These are phyloP conservation scores for Pterocles orientalis DNA, from an alignment of 2,113 vertebrate species.

Conservation along the genomic window DNA sequence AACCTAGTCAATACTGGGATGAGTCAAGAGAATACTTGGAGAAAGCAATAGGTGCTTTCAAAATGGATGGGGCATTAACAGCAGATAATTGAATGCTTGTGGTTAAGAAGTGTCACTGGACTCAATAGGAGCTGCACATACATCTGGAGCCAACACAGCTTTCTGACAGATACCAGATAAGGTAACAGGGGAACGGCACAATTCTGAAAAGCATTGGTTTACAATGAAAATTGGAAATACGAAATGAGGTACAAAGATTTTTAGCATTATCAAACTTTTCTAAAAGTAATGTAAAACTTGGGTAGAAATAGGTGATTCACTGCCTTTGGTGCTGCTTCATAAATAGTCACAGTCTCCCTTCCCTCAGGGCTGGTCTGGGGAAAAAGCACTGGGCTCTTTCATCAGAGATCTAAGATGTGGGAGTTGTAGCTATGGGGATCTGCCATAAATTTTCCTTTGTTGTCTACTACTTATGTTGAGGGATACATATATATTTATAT, in stretches of 20 bases:
- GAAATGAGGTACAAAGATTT: neutral
- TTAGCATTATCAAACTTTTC: neutral
- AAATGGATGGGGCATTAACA: slow-evolving; percentile 23
- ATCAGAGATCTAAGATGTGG: neutral
- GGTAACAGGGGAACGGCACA: neutral
- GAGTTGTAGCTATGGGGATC: neutral
- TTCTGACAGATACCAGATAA: neutral
- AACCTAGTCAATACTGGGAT: neutral
- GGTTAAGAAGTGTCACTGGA: neutral
- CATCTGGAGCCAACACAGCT: neutral
- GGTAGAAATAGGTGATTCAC: neutral
- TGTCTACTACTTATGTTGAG: neutral
- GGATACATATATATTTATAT: neutral
- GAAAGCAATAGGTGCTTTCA: slow-evolving; percentile 37
- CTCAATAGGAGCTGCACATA: neutral
- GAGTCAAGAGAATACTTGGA: slow-evolving; percentile 24
- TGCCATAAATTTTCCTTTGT: neutral
- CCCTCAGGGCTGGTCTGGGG: neutral
- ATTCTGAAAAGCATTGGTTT: neutral
- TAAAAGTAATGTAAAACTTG: neutral
- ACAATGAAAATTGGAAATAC: neutral
- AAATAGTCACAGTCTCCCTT: neutral
- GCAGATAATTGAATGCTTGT: slow-evolving; percentile 18
- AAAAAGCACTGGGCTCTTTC: neutral
- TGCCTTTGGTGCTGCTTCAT: neutral